Conservation (phyloP, 2,888 invertebrate species). For the Tetrapedia diversipes region DNA sequence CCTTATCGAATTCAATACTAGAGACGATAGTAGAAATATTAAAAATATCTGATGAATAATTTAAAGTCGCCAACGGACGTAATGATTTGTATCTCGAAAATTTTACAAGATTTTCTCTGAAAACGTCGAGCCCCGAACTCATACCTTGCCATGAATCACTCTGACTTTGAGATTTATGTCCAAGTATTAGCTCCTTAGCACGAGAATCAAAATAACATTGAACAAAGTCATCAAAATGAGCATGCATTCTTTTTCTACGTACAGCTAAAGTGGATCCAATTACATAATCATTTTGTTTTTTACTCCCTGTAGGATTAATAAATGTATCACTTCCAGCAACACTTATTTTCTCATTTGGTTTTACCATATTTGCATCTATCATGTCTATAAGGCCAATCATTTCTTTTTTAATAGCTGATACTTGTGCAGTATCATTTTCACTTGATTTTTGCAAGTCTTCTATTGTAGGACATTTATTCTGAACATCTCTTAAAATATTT, state of each 20-base stretch:
- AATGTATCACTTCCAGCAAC: conserved; percentile 59
- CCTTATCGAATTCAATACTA: conserved; percentile 98
- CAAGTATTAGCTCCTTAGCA: conserved; percentile 89
- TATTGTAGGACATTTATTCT: conserved; percentile 85
- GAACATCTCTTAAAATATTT: conserved; percentile 85
- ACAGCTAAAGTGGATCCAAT: conserved; percentile 85
- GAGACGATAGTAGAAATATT: conserved; percentile 94
- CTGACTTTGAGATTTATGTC: conserved; percentile 75
- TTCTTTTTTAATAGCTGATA: conserved; percentile 84
- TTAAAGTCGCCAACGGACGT: conserved; percentile 92
- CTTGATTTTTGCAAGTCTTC: conserved; percentile 84
- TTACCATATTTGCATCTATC: conserved; percentile 84
- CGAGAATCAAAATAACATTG: conserved; percentile 93
- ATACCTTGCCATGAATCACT: conserved; percentile 71
- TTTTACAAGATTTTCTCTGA: conserved; percentile 93
- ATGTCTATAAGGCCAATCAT: conserved; percentile 85
- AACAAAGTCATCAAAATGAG: conserved; percentile 95
- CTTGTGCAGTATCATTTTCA: conserved; percentile 83
- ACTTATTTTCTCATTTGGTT: conserved; percentile 68
- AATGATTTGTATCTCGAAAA: conserved; percentile 92
- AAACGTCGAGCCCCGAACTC: conserved; percentile 87
- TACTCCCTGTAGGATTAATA: conserved; percentile 60
- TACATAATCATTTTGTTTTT: conserved; percentile 70
- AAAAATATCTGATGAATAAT: conserved; percentile 95
- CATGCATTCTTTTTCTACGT: conserved; percentile 90